Evolutionary conservation across 2,888 invertebrate genomes (phyloP), one percentile per base, ranked within the genome.

Genomic region (Anthophora plumipes): DNA sequence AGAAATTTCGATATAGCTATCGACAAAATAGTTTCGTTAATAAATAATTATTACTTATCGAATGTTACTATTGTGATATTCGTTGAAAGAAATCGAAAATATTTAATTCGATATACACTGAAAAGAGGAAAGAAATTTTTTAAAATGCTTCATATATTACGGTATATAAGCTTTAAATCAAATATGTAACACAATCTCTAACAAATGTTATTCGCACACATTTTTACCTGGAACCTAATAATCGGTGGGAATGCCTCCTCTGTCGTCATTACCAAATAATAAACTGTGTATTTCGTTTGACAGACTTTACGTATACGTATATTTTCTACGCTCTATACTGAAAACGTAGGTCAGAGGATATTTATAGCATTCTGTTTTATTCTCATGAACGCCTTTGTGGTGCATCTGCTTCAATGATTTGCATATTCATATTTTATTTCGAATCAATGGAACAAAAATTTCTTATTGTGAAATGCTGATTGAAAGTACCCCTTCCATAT

Each of bases 231-330:
- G 70, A 92, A 89, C 72, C 80, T 89, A 86, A 92, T 89, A 86
- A 92, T 92, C 81, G 92, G 90, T 71, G 91, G 91, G 82, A 89
- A 89, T 60, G 74, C 75, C 81, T 85, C 88, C 79, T 91, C 89
- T 74, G 87, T 88, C 88, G 88, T 91, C 91, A 91, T 92, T 86
- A 79, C 88, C 90, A 86, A 90, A 90, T 87, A 90, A 89, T 87
- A 89, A 88, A 90, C 86, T 88, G 87, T 85, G 85, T 87, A 89
- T 86, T 86, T 80, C 83, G 82, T 88, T 90, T 89, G 88, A 89
- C 87, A 86, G 86, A 80, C 85, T 86, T 85, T 88, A 85, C 88
- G 86, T 84, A 85, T 86, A 86, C 82, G 85, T 88, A 87, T 86
- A 84, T 86, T 89, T 87, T 77, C 80, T 88, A 88, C 84, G 80